Evolutionary conservation across 1,140 invertebrate species (phyloP).

Genomic region (Parapsyche elsis): DNA sequence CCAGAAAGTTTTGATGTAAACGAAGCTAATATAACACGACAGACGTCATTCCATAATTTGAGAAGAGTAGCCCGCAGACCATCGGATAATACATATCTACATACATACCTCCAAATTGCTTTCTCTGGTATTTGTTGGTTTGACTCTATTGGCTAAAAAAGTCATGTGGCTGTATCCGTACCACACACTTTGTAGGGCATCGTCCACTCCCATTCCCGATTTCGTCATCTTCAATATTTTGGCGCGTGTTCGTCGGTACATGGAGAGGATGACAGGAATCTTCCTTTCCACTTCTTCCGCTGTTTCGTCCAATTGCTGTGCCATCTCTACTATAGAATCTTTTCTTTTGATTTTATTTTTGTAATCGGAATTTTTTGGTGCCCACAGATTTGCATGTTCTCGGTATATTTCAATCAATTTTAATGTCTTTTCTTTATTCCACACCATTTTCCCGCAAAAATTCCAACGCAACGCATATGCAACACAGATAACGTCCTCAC

Average conservation of each 20-base stretch:
- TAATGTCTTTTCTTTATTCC: not conserved
- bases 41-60: too few species aligned
- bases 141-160: not conserved
- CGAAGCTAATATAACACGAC: too few species aligned
- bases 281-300: conserved; percentile 3
- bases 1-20: too few species aligned
- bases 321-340: not conserved
- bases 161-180: not conserved
- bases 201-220: not conserved
- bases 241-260: not conserved
- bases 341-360: not conserved
- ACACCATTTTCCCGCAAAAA: not conserved
- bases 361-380: not conserved
- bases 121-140: too few species aligned
- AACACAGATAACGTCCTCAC: too few species aligned
- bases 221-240: conserved; percentile 1
- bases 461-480: too few species aligned
- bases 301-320: not conserved
- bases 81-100: too few species aligned
- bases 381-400: not conserved
- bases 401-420: not conserved
- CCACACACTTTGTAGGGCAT: not conserved
- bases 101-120: too few species aligned
- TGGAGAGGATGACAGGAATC: not conserved
- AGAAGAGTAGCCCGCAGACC: too few species aligned